Conservation (phyloP, 2,797 vertebrate genomes). For the Falco novaeseelandiae region DNA sequence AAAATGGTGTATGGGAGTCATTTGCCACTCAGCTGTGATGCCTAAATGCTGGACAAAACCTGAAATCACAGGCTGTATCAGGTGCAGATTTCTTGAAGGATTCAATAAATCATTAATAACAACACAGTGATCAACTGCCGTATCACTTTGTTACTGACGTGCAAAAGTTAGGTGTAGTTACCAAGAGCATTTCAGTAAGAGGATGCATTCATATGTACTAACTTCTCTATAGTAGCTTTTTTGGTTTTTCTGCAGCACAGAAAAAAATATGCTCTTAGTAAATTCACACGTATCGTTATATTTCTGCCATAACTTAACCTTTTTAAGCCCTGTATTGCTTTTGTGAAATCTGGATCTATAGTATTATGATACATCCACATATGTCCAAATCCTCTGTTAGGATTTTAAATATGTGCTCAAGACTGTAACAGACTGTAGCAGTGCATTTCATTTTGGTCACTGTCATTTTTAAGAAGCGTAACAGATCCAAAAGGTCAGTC, state of each 20-base stretch:
- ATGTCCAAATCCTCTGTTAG: neutral
- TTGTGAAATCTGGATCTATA: neutral
- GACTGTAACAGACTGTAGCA: neutral
- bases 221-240: neutral
- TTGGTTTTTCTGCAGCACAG: neutral
- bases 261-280: neutral
- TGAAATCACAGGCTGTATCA: neutral
- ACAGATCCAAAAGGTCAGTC: neutral
- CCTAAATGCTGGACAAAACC: neutral
- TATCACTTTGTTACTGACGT: slow-evolving; percentile 28
- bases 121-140: neutral
- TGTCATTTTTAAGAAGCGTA: fast-evolving
- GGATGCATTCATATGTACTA: neutral
- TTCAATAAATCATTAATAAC: slow-evolving; percentile 23
- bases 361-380: neutral
- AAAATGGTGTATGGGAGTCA: neutral
- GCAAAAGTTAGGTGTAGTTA: slow-evolving; percentile 16
- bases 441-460: neutral
- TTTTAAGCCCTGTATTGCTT: neutral
- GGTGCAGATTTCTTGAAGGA: neutral
- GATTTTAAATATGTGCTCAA: fast-evolving
- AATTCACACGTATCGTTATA: neutral
- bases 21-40: slow-evolving; percentile 15
- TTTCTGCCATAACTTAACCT: neutral
- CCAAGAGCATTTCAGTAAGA: neutral